These are phyloP conservation scores for Parazoanthus darwini DNA, from an alignment of 92 coral and sea anemone genomes.

Conservation along the genomic window DNA sequence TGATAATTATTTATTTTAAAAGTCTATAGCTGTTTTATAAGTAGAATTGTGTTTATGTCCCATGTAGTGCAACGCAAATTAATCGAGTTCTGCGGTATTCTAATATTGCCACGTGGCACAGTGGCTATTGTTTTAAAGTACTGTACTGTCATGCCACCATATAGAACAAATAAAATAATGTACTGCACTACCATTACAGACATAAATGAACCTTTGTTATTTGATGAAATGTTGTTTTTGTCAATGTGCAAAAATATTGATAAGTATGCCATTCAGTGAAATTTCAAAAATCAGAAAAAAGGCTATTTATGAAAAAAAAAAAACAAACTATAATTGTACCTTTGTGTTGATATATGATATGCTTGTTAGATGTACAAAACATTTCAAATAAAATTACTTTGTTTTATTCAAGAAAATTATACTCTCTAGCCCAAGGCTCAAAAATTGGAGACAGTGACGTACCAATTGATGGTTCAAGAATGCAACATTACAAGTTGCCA, in stretches of 20 bases:
- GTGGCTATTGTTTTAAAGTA: not conserved
- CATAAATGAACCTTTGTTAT: not conserved
- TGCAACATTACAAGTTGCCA: too few species aligned
- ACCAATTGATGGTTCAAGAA: too few species aligned
- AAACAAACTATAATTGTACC: too few species aligned
- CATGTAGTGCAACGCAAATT: not conserved
- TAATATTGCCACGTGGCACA: not conserved
- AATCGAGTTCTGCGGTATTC: not conserved
- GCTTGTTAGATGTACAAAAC: too few species aligned
- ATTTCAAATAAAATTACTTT: too few species aligned
- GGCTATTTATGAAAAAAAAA: too few species aligned
- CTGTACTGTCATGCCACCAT: not conserved
- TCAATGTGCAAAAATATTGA: not conserved
- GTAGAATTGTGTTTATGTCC: not conserved
- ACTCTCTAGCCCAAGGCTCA: too few species aligned
- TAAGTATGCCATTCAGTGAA: not conserved
- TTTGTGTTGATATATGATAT: too few species aligned
- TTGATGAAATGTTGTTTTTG: not conserved
- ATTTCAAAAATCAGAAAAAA: too few species aligned
- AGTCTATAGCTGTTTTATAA: not conserved
- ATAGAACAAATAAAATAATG: not conserved
- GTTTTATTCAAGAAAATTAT: too few species aligned
- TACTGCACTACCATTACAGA: not conserved
- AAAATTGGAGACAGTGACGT: too few species aligned
- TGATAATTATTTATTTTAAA: constrained; percentile 13